Evolutionary conservation across 2,888 invertebrate species (phyloP).

Genomic region (Antitype chi): DNA sequence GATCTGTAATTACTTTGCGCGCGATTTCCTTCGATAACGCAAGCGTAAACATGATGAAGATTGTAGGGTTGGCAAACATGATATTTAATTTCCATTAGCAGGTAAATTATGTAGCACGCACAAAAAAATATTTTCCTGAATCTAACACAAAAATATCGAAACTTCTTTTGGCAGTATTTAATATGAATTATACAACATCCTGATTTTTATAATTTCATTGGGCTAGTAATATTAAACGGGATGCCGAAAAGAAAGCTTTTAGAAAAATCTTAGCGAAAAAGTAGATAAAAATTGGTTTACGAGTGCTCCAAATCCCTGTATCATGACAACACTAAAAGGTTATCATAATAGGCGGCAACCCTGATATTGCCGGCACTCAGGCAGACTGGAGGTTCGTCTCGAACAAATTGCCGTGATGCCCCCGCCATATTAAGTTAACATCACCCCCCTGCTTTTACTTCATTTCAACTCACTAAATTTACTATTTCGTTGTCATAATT

Average conservation of each 20-base stretch:
- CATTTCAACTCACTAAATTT: conserved; percentile 76
- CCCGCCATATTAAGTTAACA: conserved; percentile 88
- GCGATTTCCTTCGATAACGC: conserved; percentile 84
- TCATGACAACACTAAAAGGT: conserved; percentile 56
- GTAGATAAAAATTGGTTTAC: conserved; percentile 29
- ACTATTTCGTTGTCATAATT: conserved; percentile 80
- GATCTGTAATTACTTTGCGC: conserved; percentile 87
- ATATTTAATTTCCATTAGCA: not conserved
- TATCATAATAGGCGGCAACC: conserved; percentile 74
- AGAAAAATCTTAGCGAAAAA: conserved; percentile 9
- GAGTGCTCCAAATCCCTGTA: conserved; percentile 40
- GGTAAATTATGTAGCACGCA: not conserved
- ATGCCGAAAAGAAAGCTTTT: conserved; percentile 11
- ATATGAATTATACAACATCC: not conserved
- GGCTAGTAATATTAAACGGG: not conserved
- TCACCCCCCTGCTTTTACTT: conserved; percentile 75
- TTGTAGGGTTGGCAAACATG: conserved; percentile 72
- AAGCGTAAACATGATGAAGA: conserved; percentile 75
- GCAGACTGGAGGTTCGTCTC: conserved; percentile 85
- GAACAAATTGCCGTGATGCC: conserved; percentile 89
- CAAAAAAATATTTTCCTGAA: not conserved
- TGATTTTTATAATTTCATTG: not conserved
- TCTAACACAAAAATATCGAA: not conserved
- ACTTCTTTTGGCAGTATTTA: not conserved
- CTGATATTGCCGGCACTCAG: conserved; percentile 81